A percentile compares a stretch with the other conserved stretches of the same genome.
Evolutionary conservation across 2,797 vertebrate species (phyloP).

Genomic region (Loriculus beryllinus): DNA sequence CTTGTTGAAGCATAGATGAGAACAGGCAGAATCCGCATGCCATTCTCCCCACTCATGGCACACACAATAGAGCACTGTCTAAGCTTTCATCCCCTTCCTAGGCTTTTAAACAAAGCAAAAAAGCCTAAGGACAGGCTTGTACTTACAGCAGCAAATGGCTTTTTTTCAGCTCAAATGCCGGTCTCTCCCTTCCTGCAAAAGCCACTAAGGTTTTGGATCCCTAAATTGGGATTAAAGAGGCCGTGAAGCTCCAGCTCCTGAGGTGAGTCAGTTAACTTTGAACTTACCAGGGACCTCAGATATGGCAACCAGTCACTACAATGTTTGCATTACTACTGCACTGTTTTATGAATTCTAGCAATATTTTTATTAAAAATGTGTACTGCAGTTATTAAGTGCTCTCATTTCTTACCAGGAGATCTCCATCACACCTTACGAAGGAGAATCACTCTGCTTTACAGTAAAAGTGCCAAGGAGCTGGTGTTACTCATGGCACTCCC

Average conservation of each 20-base stretch:
- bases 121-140: neutral
- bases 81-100: neutral
- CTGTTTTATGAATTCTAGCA: neutral
- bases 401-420: neutral
- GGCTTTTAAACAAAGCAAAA: slow-evolving; percentile 11
- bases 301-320: neutral
- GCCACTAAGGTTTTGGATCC: neutral
- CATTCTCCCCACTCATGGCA: neutral
- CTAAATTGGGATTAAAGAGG: neutral
- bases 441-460: neutral
- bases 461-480: neutral
- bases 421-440: neutral
- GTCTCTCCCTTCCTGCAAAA: neutral
- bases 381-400: neutral
- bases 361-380: neutral
- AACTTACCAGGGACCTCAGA: neutral
- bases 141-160: neutral
- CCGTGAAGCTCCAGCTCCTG: neutral
- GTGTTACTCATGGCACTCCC: neutral
- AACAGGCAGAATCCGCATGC: neutral
- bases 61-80: neutral
- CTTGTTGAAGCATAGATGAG: neutral
- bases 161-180: neutral
- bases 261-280: neutral
- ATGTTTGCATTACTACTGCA: neutral